Base-by-base conservation (phyloP, 1,140 invertebrate species). In the Psix sp. region DNA sequence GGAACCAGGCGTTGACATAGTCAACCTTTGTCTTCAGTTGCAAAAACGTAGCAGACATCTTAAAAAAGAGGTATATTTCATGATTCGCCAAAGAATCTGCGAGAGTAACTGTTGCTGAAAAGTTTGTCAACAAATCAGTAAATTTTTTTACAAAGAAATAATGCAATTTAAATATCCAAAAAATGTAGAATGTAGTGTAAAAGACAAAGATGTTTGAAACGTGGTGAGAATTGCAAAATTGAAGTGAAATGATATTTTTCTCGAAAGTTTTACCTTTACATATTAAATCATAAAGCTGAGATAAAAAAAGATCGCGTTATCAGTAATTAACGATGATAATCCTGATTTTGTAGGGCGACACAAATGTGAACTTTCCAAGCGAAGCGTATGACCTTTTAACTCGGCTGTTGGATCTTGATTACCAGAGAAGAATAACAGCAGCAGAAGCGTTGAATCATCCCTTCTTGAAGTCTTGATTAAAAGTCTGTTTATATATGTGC, bases 391-490 rank as follows among this genome's bases (percentile, higher is more conserved):
- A 95, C 81, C 86, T 96, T 18, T 88, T 95, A 57, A 89, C 90
- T 74, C 89, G 88, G 35, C 89, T 96, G 80, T 84, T 97, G 67
- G 91, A 94, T 79, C 86, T 95, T 45, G 91, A 96, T 87, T 93
- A 94, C 29, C 83, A 87, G 51, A 90, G 88, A 17, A 88, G 95
- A 72, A 91, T 93, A 68, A 91, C 92, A 6, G 94, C 95, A 7
- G 87, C 89, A 18, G 88, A 92, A 56, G 94, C 95, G 17, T 87
- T 96, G 14, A 80, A 88, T 35, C 93, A 95, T 88, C 90, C 91
- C 15, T 96, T 95, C 90, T 85, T 96, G 2, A 84, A 73, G 31
- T 49, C 48, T 20, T 77, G 52, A 77, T 46, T 39, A 31, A 56
- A 40, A 48, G n/a, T n/a, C n/a, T n/a, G n/a, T n/a, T n/a, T n/a